Base-by-base conservation (phyloP, 1,140 invertebrate species). In the Diorhabda carinulata region DNA sequence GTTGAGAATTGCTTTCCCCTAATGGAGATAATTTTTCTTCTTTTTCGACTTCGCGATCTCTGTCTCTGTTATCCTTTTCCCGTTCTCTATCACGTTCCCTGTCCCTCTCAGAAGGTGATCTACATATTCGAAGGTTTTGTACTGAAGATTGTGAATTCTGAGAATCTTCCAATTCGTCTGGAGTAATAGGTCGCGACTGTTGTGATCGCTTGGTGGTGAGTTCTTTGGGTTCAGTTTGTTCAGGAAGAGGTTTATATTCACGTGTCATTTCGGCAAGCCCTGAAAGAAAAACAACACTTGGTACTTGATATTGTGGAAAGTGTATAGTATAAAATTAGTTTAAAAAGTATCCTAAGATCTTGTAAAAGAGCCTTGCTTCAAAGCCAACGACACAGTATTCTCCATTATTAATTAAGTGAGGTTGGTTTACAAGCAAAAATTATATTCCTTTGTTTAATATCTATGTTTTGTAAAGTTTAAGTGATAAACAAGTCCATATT, bases 241-340 rank as follows among this genome's bases (percentile, higher is more conserved):
- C 80, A 40, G 74, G 75, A 71, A 79, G 76, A 57, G 73, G 73
- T 71, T 79, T 78, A 64, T 77, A 79, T 68, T 77, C 76, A n/a
- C 73, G 64, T 76, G 91, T 94, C 91, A 94, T 95, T 84, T 96
- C 94, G 81, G 93, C 92, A 77, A 97, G 85, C 78, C 94, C 94
- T 74, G 62, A 0, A 66, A 64, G 59, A 42, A 45, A 70, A 57
- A 59, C 25, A 25, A 25, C 25, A 25, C 25, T 25, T 25, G 25
- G 25, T 25, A 25, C 25, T 25, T 25, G 25, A 25, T 25, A 25
- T 25, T 25, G 25, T 25, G 25, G 1, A 25, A 25, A 25, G 25
- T 25, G 25, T 25, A 25, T 25, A 25, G 25, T 25, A 25, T 25
- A 25, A 25, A 25, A 25, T 25, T 25, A 25, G 25, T 25, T 1